These are phyloP conservation scores for Saxidomus purpurata DNA, from an alignment of 1,140 invertebrate genomes.

Conservation along the genomic window DNA sequence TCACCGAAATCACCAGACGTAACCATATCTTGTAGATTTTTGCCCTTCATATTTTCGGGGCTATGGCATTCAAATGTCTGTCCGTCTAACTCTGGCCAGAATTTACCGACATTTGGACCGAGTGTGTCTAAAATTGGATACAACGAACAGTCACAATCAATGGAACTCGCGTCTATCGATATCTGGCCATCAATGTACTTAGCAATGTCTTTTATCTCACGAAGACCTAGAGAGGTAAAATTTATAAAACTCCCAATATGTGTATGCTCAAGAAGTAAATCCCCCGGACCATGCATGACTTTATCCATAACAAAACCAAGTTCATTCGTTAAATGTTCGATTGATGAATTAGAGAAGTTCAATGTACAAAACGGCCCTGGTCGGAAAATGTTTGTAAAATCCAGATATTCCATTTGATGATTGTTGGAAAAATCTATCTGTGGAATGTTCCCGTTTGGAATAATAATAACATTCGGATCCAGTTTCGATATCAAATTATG, in stretches of 20 bases:
- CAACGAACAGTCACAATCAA: constrained; percentile 29
- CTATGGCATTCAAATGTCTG: constrained; percentile 3
- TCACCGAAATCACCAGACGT: not conserved
- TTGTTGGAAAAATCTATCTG: constrained; percentile 22
- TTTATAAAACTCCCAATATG: constrained; percentile 36
- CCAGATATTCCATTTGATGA: not conserved
- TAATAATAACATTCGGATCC: constrained; percentile 11
- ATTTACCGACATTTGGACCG: not conserved
- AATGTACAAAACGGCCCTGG: constrained; percentile 38
- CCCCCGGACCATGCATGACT: constrained; percentile 12
- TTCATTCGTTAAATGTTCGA: constrained; percentile 21
- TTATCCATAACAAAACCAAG: not conserved
- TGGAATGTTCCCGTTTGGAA: constrained; percentile 2
- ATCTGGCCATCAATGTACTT: not conserved
- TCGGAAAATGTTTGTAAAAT: constrained; percentile 27
- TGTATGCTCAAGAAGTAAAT: not conserved
- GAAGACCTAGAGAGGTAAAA: constrained; percentile 7
- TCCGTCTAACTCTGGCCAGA: not conserved
- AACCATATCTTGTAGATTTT: not conserved
- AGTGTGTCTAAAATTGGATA: constrained; percentile 5
- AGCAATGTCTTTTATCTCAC: not conserved
- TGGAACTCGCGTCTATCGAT: constrained; percentile 13
- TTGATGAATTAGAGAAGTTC: not conserved
- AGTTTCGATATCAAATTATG: not conserved
- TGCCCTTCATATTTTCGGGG: constrained; percentile 31